Evolutionary conservation across 2,113 vertebrate genomes (phyloP), one percentile per base, ranked within the genome.

Genomic region (Cephalopterus ornatus): DNA sequence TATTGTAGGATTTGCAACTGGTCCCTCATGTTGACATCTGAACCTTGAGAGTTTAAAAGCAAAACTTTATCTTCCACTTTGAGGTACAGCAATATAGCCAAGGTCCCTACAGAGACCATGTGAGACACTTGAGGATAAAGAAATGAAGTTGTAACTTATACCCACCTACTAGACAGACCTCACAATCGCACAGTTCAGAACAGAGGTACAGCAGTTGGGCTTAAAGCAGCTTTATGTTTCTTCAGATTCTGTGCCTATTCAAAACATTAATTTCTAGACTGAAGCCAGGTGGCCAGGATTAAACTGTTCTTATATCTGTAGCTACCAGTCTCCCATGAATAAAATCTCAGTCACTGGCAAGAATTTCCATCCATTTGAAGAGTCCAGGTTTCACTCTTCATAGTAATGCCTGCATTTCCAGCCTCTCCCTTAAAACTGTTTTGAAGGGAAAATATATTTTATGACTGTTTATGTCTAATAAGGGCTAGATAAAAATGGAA

Each of bases 141-240:
- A 62, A 84, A 21, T 91, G 35, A 75, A 96, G 52, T 63, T 74
- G 37, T 55, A 90, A 95, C 52, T 86, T 87, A 49, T 50, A 85
- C 71, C 79, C 75, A 92, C 26, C 13, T 52, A 52, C 47, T 19
- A 55, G 85, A 75, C 65, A 83, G 61, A 73, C 44, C 72, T 88
- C 63, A 77, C 62, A 88, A 37, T 24, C 61, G 85, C 92, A 67
- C 78, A 66, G 82, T 92, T 94, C 68, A 71, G 85, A 85, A 91
- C 5, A 4, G 46, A 81, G 75, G 55, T 33, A 95, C 24, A 95
- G 75, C 53, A 90, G 70, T 33, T 78, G 59, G 41, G n/a, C 56
- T 78, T 73, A 95, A 93, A 96, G 62, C 72, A 97, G 59, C 41
- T 88, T 65, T 39, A 59, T 32, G 68, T 94, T 95, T 97, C 49